Base-by-base conservation (phyloP, 2,888 invertebrate species). In the Drosophila kuntzei region DNA sequence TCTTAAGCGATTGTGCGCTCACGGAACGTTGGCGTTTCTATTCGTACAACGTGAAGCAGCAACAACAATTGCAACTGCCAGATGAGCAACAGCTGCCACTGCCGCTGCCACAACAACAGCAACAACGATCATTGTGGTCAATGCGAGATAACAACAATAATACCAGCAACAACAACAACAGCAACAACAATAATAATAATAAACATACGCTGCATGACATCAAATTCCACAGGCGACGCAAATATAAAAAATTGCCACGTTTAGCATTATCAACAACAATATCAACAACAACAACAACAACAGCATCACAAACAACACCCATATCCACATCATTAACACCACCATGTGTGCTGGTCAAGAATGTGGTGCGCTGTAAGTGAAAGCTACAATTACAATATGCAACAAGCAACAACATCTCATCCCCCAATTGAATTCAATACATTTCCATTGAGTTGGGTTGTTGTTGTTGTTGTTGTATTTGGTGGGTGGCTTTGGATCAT, bases 1-100 rank as follows among this genome's bases (percentile, higher is more conserved):
- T 92, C 81, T 79, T 92, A 63, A 87, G 81, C 67, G 91, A 90
- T 71, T 92, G 90, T 63, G 91, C 87, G 60, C 79, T 88, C 43
- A 89, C 88, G 25, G 91, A 91, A 65, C 89, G 89, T 54, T 89
- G 86, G 75, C 89, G 82, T 71, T 76, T 89, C 65, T 89, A 89
- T 59, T 91, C 91, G 43, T 90, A 91, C 76, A 89, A 89, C 50
- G 71, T 85, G 27, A 76, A 80, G 57, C 81, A 79, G 20, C 57
- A 50, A 32, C 41, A 55, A 8, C 53, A 53, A 16, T 43, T 49
- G 27, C 39, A 64, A 11, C 50, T 51, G 3, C 37, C 39, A 20
- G 22, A 50, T 25, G 18, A 60, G 22, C 49, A 57, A 12, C 64
- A 51, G 12, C 71, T 39, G 8, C 58, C 57, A 1, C 50, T 34